Base-by-base conservation (phyloP, 2,113 vertebrate genomes). In the Lophura nycthemera region DNA sequence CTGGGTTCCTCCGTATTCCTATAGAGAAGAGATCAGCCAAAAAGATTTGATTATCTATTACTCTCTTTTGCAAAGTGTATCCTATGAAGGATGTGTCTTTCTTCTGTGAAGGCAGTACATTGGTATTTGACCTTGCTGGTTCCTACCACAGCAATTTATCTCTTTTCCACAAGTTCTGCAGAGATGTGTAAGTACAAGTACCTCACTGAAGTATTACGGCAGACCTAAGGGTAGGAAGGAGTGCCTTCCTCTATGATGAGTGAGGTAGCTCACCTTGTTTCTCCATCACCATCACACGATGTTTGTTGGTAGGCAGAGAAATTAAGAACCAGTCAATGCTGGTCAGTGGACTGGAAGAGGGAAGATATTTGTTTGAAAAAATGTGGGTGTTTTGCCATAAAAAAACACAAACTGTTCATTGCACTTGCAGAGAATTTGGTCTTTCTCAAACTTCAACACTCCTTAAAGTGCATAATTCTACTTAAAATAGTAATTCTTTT, bases 401-500 rank as follows among this genome's bases (percentile, higher is more conserved):
- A 90, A 69, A 30, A 54, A 4, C 13, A 57, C 54, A 30, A 57
- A 17, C 45, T 32, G 60, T 47, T 29, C 8, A 10, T 5, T 83
- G 34, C 25, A 63, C 22, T 85, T 83, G 66, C 8, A 88, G 85
- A 54, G 30, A 32, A 76, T 34, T 3, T 43, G 15, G 24, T 40
- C 86, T 79, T 88, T 77, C 86, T 91, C 45, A 59, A 63, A 1
- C 15, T 71, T 78, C 52, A 61, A 38, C 15, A 10, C 14, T 84
- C 81, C 30, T 40, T 79, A 90, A 76, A 45, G 54, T 52, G 69
- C 7, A 22, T 74, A 83, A 74, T 83, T 92, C 77, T 93, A 64
- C 77, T 94, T 93, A 87, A 89, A 92, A 83, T 2, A 83, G 47
- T 70, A 89, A 89, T 52, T 76, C 60, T 67, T 92, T 83, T 79